These are phyloP conservation scores for Heterohyrax brucei DNA, from an alignment of 2,797 vertebrate genomes.

Conservation along the genomic window DNA sequence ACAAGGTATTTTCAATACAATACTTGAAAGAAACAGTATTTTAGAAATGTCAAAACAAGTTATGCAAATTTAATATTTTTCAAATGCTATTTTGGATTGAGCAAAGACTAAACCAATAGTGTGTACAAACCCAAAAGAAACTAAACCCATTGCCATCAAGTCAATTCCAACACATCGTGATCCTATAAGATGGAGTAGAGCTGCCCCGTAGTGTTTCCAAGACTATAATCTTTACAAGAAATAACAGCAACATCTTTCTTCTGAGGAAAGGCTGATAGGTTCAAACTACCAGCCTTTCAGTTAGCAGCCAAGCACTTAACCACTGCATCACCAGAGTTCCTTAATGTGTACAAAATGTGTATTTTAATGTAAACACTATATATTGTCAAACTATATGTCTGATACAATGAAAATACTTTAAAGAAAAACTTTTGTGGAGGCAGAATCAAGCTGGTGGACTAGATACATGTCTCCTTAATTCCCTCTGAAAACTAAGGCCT, in stretches of 20 bases:
- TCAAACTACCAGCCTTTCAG: too few relatives aligned
- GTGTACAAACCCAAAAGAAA: neutral
- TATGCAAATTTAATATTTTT: neutral
- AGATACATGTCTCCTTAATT: too few relatives aligned
- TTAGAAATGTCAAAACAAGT: conserved; percentile 1
- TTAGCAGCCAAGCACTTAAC: neutral
- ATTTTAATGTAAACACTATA: neutral
- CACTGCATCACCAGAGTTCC: neutral
- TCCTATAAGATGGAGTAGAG: neutral
- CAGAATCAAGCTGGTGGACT: too few relatives aligned
- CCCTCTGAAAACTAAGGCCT: too few relatives aligned
- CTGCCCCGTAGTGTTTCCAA: neutral
- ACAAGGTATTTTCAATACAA: neutral
- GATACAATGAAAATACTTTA: neutral
- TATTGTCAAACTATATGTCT: neutral
- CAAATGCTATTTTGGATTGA: neutral
- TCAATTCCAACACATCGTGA: neutral
- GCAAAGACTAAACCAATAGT: neutral
- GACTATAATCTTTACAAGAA: neutral
- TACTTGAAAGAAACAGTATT: neutral
- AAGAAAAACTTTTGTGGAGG: neutral
- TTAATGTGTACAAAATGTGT: neutral
- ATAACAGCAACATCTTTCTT: neutral
- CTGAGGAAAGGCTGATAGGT: too few relatives aligned
- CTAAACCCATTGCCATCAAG: neutral